These are phyloP conservation scores for Meteorus sp. DNA, from an alignment of 1,140 invertebrate species.

Conservation along the genomic window DNA sequence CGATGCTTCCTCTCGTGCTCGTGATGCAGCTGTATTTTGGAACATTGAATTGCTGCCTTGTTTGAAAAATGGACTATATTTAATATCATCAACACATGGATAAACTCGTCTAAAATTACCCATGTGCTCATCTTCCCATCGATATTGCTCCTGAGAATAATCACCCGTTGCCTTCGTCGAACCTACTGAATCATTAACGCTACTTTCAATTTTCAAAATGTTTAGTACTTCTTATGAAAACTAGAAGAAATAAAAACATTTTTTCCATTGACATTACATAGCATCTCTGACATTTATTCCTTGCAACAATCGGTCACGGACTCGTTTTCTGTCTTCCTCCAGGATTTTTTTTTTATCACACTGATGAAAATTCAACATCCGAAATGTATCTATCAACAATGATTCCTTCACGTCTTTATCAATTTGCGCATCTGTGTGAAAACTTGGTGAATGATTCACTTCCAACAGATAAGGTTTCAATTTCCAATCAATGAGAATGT, in stretches of 20 bases:
- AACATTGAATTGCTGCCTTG: constrained; percentile 73
- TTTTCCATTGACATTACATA: constrained; percentile 29
- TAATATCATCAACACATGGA: constrained; percentile 48
- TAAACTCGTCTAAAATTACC: constrained; percentile 61
- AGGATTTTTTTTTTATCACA: constrained; percentile 76
- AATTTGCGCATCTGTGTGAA: constrained; percentile 80
- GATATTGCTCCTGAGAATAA: constrained; percentile 63
- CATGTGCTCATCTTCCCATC: constrained; percentile 76
- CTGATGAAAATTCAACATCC: constrained; percentile 79
- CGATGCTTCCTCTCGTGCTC: constrained; percentile 70
- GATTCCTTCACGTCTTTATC: constrained; percentile 84
- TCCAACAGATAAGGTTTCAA: constrained; percentile 85
- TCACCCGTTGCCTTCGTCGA: neutral
- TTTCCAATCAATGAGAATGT: constrained; percentile 82
- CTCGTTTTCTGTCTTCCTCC: constrained; percentile 70
- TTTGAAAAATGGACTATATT: constrained; percentile 74
- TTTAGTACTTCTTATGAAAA: neutral
- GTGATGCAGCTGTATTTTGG: constrained; percentile 76
- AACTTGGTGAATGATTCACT: constrained; percentile 91
- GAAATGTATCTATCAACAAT: constrained; percentile 80
- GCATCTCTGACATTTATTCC: constrained; percentile 54
- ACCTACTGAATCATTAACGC: constrained; percentile 32
- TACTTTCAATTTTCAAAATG: constrained; percentile 38
- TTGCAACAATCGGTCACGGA: constrained; percentile 68
- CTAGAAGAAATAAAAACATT: neutral